A percentile compares a stretch with the other conserved stretches of the same genome.
These are phyloP conservation scores for Orussus abietinus DNA, from an alignment of 1,140 invertebrate species.

Conservation along the genomic window DNA sequence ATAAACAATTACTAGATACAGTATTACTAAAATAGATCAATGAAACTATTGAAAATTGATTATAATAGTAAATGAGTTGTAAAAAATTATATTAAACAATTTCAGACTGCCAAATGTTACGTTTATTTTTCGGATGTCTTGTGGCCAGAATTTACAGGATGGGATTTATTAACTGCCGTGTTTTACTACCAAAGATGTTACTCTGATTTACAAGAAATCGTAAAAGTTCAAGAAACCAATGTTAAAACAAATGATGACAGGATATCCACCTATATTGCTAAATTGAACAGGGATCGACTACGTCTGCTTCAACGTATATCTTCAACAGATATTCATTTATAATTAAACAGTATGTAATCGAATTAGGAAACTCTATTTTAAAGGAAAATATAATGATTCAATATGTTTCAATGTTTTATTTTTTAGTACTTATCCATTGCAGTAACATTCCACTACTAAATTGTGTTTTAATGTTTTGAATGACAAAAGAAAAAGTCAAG, in stretches of 20 bases:
- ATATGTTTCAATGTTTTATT: too few species aligned
- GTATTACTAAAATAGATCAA: conserved; percentile 2
- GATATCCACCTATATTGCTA: conserved; percentile 29
- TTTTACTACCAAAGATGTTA: conserved; percentile 76
- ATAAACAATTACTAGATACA: conserved; percentile 5
- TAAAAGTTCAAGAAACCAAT: conserved; percentile 18
- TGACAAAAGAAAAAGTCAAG: too few species aligned
- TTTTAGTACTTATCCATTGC: too few species aligned
- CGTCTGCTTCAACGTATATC: conserved; percentile 20
- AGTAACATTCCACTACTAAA: too few species aligned
- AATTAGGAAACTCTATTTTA: too few species aligned
- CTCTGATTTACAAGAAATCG: conserved; percentile 30
- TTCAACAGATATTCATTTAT: too few species aligned
- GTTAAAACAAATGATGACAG: conserved; percentile 22
- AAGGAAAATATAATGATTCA: too few species aligned
- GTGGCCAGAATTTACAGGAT: conserved; percentile 92
- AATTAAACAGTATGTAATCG: too few species aligned
- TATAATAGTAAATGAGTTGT: conserved; percentile 23
- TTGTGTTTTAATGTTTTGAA: too few species aligned
- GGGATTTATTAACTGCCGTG: conserved; percentile 82
- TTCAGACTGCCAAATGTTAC: conserved; percentile 65
- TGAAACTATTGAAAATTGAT: conserved; percentile 4
- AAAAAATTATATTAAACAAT: conserved; percentile 24
- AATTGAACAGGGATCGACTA: conserved; percentile 33
- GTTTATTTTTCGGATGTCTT: conserved; percentile 78